Evolutionary conservation across 2,888 invertebrate species (phyloP), one percentile per base, ranked within the genome.

Genomic region (Mythimna albipuncta): DNA sequence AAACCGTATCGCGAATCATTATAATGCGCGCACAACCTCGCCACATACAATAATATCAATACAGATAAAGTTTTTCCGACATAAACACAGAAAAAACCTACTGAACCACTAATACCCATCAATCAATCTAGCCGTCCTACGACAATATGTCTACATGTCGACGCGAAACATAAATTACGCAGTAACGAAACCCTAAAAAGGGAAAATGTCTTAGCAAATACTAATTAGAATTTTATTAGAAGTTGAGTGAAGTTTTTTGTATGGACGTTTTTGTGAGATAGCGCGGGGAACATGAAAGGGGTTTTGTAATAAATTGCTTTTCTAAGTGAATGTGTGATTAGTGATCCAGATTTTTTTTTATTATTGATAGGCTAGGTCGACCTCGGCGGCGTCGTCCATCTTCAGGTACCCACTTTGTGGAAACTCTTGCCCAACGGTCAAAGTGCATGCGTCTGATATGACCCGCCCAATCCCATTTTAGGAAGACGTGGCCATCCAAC

Each of bases 121-220:
- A 82, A 88, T 90, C 90, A 89, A 87, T 85, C 85, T 58, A 75
- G 69, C 63, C 55, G 38, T 68, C 61, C 77, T 71, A 58, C 79
- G 82, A 88, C 87, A 86, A 89, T 89, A 88, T 89, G 90, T 90
- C 89, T 77, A 70, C 71, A 69, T 74, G 72, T 69, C 80, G 89
- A 85, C 86, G 81, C 69, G 38, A 41, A 69, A 78, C 78, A 85
- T 87, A 86, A 87, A 80, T 83, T 83, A 88, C 72, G 55, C 52
- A 38, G 26, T 63, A 54, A 44, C 21, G 58, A 66, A 74, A 68
- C 74, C 83, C 83, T 81, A 85, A 85, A 81, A 86, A 73, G 89
- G 88, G 55, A 86, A 85, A 81, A 87, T 85, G 77, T 64, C 80
- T 80, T 82, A 75, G 61, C 64, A 75, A 85, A 81, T 77, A 79